Evolutionary conservation across 2,113 vertebrate genomes (phyloP).

Genomic region (Malurus alboscapulatus): DNA sequence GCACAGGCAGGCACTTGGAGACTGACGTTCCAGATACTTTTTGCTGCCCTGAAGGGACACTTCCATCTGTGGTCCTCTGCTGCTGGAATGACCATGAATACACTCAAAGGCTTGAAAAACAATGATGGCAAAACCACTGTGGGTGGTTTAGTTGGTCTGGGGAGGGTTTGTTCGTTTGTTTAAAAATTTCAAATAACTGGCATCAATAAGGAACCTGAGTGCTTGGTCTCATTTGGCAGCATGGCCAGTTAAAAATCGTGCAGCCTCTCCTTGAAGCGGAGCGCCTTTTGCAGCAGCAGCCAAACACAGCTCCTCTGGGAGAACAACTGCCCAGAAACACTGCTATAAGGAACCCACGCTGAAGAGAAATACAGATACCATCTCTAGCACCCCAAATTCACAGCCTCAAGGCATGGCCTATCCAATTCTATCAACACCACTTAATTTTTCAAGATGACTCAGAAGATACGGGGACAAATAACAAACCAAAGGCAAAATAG

Average conservation of each 20-base stretch:
- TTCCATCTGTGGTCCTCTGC: background rate
- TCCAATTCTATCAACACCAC: background rate
- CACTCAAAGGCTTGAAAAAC: background rate
- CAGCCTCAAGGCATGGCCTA: background rate
- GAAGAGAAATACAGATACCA: accelerated
- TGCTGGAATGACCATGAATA: background rate
- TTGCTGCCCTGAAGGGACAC: background rate
- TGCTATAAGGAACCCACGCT: accelerated
- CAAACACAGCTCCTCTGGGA: background rate
- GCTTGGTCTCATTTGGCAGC: background rate
- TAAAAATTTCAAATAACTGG: background rate
- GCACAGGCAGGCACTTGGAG: accelerated
- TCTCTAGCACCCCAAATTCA: background rate
- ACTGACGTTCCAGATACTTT: background rate
- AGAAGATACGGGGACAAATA: background rate
- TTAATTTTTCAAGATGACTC: background rate
- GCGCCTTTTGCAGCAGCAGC: background rate
- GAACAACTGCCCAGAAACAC: background rate
- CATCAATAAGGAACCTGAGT: background rate
- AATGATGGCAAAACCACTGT: background rate
- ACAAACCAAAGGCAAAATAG: background rate
- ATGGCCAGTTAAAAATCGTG: background rate
- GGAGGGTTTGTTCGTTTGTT: accelerated
- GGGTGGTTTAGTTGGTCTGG: background rate
- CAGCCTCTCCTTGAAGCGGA: background rate